These are phyloP conservation scores for Tenualosa thibaudeaui DNA, from an alignment of 2,797 vertebrate species.

Conservation along the genomic window DNA sequence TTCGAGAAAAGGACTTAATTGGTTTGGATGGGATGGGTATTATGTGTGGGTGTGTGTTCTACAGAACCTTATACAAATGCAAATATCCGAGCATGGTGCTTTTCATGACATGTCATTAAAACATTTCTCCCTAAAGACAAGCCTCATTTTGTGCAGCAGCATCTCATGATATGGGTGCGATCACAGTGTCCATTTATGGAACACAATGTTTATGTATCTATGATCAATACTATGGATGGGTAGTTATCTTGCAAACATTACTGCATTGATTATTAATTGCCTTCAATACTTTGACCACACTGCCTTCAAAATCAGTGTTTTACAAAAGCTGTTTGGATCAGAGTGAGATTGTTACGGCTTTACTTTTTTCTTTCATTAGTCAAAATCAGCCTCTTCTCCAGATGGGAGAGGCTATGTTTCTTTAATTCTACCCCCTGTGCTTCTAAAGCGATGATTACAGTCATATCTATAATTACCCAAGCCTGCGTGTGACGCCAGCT, in stretches of 20 bases:
- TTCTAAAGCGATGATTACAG: conserved; percentile 48
- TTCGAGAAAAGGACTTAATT: not conserved
- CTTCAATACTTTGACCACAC: not conserved
- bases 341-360: not conserved
- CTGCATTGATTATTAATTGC: not conserved
- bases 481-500: conserved; percentile 48
- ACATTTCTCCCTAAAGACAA: not conserved
- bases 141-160: not conserved
- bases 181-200: not conserved
- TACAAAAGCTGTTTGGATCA: not conserved
- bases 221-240: not conserved
- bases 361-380: conserved; percentile 33
- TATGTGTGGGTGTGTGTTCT: conserved; percentile 11
- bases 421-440: conserved; percentile 40
- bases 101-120: not conserved
- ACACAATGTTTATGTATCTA: no score
- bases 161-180: not conserved
- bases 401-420: conserved; percentile 42
- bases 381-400: conserved; percentile 38
- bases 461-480: conserved; percentile 55
- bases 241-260: not conserved
- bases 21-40: not conserved
- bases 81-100: not conserved
- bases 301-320: not conserved
- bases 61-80: not conserved